Conservation (phyloP, 2,888 invertebrate genomes). For the Lasioglossum calceatum region DNA sequence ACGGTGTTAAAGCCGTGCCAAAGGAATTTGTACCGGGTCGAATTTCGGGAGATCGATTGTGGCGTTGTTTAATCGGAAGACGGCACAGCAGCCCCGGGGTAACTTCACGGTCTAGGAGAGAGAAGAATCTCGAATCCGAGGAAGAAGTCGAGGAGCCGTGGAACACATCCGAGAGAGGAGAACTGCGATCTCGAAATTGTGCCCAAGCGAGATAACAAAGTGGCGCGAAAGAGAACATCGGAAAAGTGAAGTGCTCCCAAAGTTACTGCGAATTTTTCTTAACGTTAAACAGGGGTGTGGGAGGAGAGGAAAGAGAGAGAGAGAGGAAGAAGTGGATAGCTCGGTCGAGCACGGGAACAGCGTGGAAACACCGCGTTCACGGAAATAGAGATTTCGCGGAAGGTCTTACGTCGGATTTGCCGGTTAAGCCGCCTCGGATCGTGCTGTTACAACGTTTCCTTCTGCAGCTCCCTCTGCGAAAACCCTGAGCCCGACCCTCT, state of each 20-base stretch:
- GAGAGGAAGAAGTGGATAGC: slow-evolving; percentile 22
- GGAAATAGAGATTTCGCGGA: slow-evolving; percentile 79
- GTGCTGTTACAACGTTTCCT: slow-evolving; percentile 65
- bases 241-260: slow-evolving; percentile 1
- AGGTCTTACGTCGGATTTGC: slow-evolving; percentile 81
- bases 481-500: slow-evolving; percentile 26
- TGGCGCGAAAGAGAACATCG: background rate
- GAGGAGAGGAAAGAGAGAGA: background rate
- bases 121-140: background rate
- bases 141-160: background rate
- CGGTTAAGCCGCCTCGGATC: slow-evolving; percentile 77
- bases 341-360: slow-evolving; percentile 47
- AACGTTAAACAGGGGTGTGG: slow-evolving; percentile 24
- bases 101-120: background rate
- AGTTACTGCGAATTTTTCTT: slow-evolving; percentile 19
- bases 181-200: background rate
- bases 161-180: background rate
- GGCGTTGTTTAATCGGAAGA: background rate
- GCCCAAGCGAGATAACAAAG: background rate
- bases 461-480: slow-evolving; percentile 14
- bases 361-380: slow-evolving; percentile 65
- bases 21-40: background rate
- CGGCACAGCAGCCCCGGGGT: background rate
- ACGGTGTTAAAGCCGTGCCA: background rate
- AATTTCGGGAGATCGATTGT: background rate